Evolutionary conservation across 2,113 vertebrate genomes (phyloP), one percentile per base, ranked within the genome.

Genomic region (Pollimyrus isidori): DNA sequence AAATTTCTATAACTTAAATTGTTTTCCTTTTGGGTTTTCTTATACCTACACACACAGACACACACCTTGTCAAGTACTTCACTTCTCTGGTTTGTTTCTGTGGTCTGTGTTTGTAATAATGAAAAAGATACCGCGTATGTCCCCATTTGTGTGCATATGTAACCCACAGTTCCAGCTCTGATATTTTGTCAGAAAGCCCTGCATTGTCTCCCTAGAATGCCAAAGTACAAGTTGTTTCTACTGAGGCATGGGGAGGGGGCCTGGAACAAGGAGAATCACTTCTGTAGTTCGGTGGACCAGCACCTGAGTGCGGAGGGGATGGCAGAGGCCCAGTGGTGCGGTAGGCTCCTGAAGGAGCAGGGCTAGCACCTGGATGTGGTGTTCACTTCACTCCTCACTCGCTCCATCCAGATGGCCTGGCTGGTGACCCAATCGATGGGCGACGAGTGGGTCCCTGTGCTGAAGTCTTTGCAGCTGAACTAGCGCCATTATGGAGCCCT

Each of bases 271-370:
- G 97, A 99, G 93, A 99, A 99, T 92, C 97, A 98, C 21, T 99
- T 99, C 93, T 99, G 99, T 94, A 99, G 99, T 93, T 99, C 98
- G 99, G 98, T 99, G 4, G 99, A 99, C 94, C 97, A 99, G 95
- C 98, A 97, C 91, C 95, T 99, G 88, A 99, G 97, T 56, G 94
- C 91, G 0, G 94, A 97, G 15, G 98, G 99, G 0, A 89, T 98
- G 56, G 94, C 95, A 89, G 98, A 99, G 93, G 99, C 98, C 46
- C 96, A 92, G 92, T 96, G 96, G 90, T 99, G 98, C 87, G 98
- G 98, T 73, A 94, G 90, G 30, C 96, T 98, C 6, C 96, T 99
- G 87, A 98, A 96, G 92, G 96, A 96, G 0, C 95, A 96, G 3
- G 97, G 97, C 86, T 96, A 97, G 85, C 94, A 97, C 90, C 98